phyloP scores from a whole-genome alignment of 2,113 vertebrate genomes.

The Cathartes aura region DNA sequence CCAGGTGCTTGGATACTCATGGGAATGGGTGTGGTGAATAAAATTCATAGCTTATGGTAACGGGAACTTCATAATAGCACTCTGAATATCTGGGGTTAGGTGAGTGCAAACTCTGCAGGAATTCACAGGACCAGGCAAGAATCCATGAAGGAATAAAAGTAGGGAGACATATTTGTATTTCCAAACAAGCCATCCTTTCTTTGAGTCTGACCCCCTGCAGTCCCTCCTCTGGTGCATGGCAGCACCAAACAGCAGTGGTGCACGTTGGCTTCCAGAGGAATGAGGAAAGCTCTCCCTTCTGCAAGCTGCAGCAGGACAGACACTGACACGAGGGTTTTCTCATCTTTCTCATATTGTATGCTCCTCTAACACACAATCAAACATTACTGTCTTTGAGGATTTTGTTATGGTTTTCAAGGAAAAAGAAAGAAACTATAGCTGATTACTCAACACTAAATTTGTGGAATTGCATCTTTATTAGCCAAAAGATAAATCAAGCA shows the following conservation, averaged over 20 bases:
- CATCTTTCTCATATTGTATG: not conserved
- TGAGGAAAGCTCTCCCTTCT: not conserved
- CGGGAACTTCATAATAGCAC: not conserved
- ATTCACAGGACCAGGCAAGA: not conserved
- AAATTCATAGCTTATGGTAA: not conserved
- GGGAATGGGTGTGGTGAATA: not conserved
- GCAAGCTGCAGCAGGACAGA: not conserved
- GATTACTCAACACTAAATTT: not conserved
- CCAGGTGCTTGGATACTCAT: conserved; percentile 15
- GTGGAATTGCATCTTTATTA: not conserved
- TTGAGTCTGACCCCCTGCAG: not conserved
- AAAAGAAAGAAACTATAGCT: not conserved
- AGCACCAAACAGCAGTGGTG: not conserved
- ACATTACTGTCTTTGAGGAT: not conserved
- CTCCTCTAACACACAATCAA: not conserved
- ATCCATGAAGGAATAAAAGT: not conserved
- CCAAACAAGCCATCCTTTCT: not conserved
- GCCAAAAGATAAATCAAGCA: not conserved
- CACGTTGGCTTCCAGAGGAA: not conserved
- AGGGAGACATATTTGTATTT: not conserved
- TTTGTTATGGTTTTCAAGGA: not conserved
- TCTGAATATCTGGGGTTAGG: not conserved
- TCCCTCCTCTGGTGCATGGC: not conserved
- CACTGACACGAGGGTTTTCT: not conserved
- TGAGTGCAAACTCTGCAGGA: not conserved